Conservation (phyloP, 2,888 invertebrate genomes). For the Romanomermis culicivorax region DNA sequence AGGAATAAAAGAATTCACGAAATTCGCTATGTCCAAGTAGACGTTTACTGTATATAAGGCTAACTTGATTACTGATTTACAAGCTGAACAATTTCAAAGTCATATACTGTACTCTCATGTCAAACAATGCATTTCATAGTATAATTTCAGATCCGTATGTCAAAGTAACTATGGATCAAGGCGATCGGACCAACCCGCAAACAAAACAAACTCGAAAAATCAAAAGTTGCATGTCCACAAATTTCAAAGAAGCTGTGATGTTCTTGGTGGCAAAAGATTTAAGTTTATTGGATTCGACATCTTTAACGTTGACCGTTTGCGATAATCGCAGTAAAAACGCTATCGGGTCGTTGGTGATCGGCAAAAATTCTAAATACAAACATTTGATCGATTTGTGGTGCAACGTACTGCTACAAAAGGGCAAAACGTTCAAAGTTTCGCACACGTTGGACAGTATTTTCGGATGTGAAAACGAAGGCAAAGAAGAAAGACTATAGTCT, state of each 20-base stretch:
- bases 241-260: conserved; percentile 22
- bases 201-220: conserved; percentile 25
- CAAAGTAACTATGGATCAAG: conserved; percentile 28
- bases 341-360: conserved; percentile 29
- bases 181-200: conserved; percentile 20
- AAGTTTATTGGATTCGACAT: conserved; percentile 29
- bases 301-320: conserved; percentile 28
- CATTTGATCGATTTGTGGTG: conserved; percentile 30
- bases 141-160: conserved; percentile 31
- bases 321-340: conserved; percentile 30
- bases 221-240: conserved; percentile 14
- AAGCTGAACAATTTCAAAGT: too few relatives aligned
- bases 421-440: conserved; percentile 25
- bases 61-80: too few relatives aligned
- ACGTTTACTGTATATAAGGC: too few relatives aligned
- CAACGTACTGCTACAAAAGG: conserved; percentile 27
- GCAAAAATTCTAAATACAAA: conserved; percentile 28
- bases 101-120: too few relatives aligned
- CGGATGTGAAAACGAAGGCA: too few relatives aligned
- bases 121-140: too few relatives aligned
- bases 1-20: too few relatives aligned
- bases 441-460: conserved; percentile 28
- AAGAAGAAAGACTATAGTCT: too few relatives aligned
- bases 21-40: too few relatives aligned
- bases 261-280: conserved; percentile 26